These are phyloP conservation scores for Oryzias javanicus DNA, from an alignment of 2,113 vertebrate genomes.

Conservation along the genomic window DNA sequence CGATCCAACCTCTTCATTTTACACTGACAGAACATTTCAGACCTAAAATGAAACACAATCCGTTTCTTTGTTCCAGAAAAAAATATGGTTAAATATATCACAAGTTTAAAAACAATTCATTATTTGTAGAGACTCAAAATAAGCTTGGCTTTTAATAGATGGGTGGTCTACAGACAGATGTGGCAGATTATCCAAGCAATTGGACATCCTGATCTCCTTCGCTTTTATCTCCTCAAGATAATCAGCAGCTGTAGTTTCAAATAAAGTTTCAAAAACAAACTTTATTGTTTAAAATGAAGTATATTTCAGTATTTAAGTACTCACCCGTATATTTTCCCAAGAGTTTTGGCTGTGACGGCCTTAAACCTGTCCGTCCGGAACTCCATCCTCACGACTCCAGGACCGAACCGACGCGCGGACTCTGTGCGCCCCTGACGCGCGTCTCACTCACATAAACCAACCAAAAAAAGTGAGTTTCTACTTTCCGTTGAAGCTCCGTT, in stretches of 20 bases:
- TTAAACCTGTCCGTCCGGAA: slow-evolving; percentile 77
- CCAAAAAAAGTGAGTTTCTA: not conserved
- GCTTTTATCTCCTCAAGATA: slow-evolving; percentile 7
- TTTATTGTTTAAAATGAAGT: not conserved
- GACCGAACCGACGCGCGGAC: slow-evolving; percentile 53
- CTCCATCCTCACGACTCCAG: slow-evolving; percentile 76
- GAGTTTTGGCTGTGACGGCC: slow-evolving; percentile 72
- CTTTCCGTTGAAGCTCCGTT: not conserved
- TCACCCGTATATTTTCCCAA: slow-evolving; percentile 78
- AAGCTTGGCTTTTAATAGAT: slow-evolving; percentile 3
- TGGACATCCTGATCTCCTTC: slow-evolving; percentile 25
- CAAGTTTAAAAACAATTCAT: too few relatives aligned
- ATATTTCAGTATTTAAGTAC: slow-evolving; percentile 17
- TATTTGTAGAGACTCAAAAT: not conserved
- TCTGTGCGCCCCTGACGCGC: slow-evolving; percentile 56
- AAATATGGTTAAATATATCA: not conserved
- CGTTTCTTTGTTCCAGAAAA: not conserved
- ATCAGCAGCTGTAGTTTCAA: not conserved
- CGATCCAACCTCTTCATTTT: slow-evolving; percentile 48
- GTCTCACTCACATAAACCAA: slow-evolving; percentile 38
- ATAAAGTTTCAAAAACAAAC: not conserved
- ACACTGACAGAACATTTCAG: slow-evolving; percentile 35
- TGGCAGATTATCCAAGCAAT: slow-evolving; percentile 31
- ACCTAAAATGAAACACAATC: slow-evolving; percentile 25
- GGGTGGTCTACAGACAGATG: slow-evolving; percentile 33